phyloP scores from a whole-genome alignment of 2,113 vertebrate species.

The Ammodytes marinus region DNA sequence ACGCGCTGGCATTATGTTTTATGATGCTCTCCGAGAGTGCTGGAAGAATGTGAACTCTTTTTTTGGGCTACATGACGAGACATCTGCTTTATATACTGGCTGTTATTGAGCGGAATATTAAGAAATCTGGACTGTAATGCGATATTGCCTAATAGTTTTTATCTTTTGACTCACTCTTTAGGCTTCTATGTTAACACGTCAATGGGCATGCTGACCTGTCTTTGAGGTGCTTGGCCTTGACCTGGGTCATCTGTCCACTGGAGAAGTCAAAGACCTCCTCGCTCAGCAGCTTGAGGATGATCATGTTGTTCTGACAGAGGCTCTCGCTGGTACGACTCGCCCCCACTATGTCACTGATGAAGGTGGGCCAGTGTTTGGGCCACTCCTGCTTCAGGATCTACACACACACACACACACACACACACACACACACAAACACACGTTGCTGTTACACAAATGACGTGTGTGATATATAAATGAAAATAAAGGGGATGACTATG shows the following conservation, averaged over 20 bases:
- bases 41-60: background rate
- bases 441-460: background rate
- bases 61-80: background rate
- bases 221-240: constrained; percentile 99
- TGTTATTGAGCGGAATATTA: background rate
- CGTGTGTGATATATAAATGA: constrained; percentile 4
- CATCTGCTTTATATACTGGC: background rate
- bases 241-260: constrained; percentile 98
- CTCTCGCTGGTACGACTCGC: constrained; percentile 98
- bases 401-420: constrained; percentile 7
- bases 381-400: constrained; percentile 99
- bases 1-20: background rate
- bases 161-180: background rate
- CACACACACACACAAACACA: background rate
- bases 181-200: too few species aligned
- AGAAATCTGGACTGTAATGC: background rate
- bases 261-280: constrained; percentile 99
- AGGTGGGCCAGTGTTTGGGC: constrained; percentile 99
- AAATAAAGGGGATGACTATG: background rate
- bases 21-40: background rate
- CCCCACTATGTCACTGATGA: constrained; percentile 98
- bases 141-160: background rate
- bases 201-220: constrained; percentile 89
- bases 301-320: constrained; percentile 99
- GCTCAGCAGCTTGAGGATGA: constrained; percentile 96